Base-by-base conservation (phyloP, 2,888 invertebrate genomes). In the Cordilura impudica region DNA sequence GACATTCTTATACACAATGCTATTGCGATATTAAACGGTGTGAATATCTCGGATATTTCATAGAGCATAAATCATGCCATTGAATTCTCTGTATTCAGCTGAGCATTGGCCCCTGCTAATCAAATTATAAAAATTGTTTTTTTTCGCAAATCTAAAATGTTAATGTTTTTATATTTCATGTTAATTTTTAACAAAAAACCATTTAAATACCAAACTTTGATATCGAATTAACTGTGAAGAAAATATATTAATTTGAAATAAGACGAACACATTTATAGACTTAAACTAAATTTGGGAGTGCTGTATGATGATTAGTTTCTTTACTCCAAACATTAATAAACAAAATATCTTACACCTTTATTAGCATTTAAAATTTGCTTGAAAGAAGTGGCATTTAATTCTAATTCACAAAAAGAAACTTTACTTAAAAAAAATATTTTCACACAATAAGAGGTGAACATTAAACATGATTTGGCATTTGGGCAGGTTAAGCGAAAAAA, bases 281-380 rank as follows among this genome's bases (percentile, higher is more conserved):
- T 47, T 61, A 18, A 29, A 45, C 31, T 29, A 21, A 61, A 61
- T 71, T 54, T 74, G 66, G 66, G 70, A 49, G 66, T 73, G 18
- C 21, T 54, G 70, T 78, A 66, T 70, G 75, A 75, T 75, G 75
- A 79, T 79, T 75, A 66, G 19, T 58, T 51, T 56, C 60, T 61
- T 21, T 49, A 14, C 26, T 69, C 54, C 19, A 19, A 35, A 2
- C 51, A 8, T 51, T 51, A 51, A 23, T 14, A 7, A 8, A 14
- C 5, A 7, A 18, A 16, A 7, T 45, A 43, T 12, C 14, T 31
- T 23, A 63, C 63, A 61, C 75, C 66, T 71, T 67, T 71, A 79
- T 79, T 79, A 75, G 79, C 79, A 79, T 79, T 75, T 79, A 79
- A 79, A 75, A 79, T 79, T 79, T 79, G 43, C 75, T 79, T 60